Percentiles rank a stretch among this genome's conserved stretches.
These are phyloP conservation scores for Melinaea marsaeus DNA, from an alignment of 2,888 invertebrate species.

Conservation along the genomic window DNA sequence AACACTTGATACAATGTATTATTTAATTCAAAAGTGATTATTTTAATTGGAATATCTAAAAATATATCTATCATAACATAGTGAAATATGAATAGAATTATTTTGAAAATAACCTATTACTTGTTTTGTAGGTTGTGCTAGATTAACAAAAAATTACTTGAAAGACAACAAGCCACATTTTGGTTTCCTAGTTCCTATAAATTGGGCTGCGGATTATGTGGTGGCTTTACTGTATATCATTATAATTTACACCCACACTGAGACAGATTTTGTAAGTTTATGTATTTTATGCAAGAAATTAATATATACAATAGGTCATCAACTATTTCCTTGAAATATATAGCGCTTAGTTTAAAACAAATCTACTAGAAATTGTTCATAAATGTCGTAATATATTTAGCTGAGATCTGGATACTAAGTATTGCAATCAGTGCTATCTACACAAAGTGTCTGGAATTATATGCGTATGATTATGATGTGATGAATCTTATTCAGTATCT, in stretches of 20 bases:
- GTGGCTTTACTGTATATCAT: conserved; percentile 50
- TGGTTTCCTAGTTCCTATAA: conserved; percentile 48
- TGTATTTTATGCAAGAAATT: conserved; percentile 1
- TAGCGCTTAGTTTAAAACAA: conserved; percentile 42
- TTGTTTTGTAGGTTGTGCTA: conserved; percentile 46
- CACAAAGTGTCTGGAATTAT: conserved; percentile 48
- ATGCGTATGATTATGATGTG: conserved; percentile 52
- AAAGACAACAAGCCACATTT: conserved; percentile 20
- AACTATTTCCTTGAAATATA: conserved; percentile 48
- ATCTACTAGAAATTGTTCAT: conserved; percentile 49
- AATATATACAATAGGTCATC: neutral
- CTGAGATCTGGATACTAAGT: conserved; percentile 53
- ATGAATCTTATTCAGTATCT: conserved; percentile 45
- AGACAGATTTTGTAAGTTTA: conserved; percentile 43
- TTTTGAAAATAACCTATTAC: too few relatives aligned
- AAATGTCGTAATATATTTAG: conserved; percentile 41
- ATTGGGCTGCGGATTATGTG: conserved; percentile 53
- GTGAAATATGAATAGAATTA: too few relatives aligned
- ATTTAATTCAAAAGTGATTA: too few relatives aligned
- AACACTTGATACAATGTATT: too few relatives aligned
- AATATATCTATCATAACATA: too few relatives aligned
- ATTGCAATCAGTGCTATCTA: conserved; percentile 48
- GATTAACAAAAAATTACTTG: conserved; percentile 35
- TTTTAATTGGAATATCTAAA: too few relatives aligned
- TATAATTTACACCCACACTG: conserved; percentile 41